These are phyloP conservation scores for Phocides pigmalion DNA, from an alignment of 1,140 invertebrate genomes.

Conservation along the genomic window DNA sequence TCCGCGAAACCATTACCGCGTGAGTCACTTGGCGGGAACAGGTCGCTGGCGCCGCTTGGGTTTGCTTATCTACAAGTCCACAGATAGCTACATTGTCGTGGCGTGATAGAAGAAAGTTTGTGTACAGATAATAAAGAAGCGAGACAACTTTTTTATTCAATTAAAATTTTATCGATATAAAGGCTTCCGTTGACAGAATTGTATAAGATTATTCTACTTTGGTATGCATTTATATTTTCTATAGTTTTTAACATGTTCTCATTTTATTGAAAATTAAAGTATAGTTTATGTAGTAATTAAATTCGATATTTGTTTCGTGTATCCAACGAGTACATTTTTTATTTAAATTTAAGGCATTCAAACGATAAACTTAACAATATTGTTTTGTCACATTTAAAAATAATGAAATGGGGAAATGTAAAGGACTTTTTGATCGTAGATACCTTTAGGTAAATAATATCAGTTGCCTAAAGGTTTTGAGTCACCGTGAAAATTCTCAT, in stretches of 20 bases:
- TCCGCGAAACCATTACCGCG: constrained; percentile 67
- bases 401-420: too few species aligned
- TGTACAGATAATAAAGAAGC: not conserved
- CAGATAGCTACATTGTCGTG: constrained; percentile 14
- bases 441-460: too few species aligned
- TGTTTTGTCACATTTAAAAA: too few species aligned
- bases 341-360: too few species aligned
- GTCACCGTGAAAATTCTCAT: constrained; percentile 12
- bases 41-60: constrained; percentile 54
- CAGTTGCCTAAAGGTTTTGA: not conserved
- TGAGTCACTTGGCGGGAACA: constrained; percentile 66
- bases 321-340: too few species aligned
- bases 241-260: too few species aligned
- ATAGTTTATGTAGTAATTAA: too few species aligned
- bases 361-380: too few species aligned
- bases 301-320: too few species aligned
- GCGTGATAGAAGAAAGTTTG: constrained; percentile 23
- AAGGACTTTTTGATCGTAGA: not conserved
- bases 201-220: too few species aligned
- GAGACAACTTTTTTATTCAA: not conserved
- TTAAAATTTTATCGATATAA: not conserved
- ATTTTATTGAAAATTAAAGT: too few species aligned
- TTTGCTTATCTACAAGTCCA: constrained; percentile 2
- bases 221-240: too few species aligned
- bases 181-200: not conserved